Percentiles rank a stretch among this genome's conserved stretches.
Conservation (phyloP, 2,797 vertebrate genomes). For the Micrastur ruficollis region DNA sequence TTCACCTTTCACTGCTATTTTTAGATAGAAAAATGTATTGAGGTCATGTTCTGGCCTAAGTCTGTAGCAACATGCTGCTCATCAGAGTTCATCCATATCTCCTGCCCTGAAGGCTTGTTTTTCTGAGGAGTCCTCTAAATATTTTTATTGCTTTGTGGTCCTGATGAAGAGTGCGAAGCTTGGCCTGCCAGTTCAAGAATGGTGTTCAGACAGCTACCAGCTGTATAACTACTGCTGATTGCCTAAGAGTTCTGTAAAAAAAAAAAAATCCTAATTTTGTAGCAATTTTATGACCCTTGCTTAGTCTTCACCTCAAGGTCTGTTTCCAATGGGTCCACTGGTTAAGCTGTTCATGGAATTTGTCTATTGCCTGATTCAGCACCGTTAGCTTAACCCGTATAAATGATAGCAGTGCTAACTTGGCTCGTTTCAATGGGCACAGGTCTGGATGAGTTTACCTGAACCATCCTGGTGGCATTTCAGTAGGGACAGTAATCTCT, state of each 20-base stretch:
- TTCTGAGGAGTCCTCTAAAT: not conserved
- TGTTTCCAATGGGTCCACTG: not conserved
- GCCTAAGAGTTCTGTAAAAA: not conserved
- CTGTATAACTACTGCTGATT: not conserved
- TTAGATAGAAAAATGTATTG: not conserved
- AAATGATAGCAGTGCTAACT: not conserved
- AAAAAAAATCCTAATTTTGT: not conserved
- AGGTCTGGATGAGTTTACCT: not conserved
- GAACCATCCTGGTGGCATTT: not conserved
- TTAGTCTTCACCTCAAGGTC: not conserved
- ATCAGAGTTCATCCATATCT: not conserved
- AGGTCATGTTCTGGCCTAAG: not conserved
- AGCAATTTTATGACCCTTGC: not conserved
- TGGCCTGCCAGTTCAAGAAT: not conserved
- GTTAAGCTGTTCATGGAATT: not conserved
- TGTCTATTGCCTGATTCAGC: not conserved
- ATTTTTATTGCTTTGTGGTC: not conserved
- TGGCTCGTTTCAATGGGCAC: not conserved
- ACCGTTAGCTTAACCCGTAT: not conserved
- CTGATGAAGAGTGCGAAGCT: not conserved
- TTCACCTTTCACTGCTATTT: not conserved
- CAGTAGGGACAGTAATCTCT: not conserved
- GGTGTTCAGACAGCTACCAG: not conserved
- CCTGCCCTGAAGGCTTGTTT: not conserved
- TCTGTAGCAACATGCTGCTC: not conserved